Evolutionary conservation across 2,888 invertebrate genomes (phyloP), one percentile per base, ranked within the genome.

Genomic region (Rhaphigaster nebulosa): DNA sequence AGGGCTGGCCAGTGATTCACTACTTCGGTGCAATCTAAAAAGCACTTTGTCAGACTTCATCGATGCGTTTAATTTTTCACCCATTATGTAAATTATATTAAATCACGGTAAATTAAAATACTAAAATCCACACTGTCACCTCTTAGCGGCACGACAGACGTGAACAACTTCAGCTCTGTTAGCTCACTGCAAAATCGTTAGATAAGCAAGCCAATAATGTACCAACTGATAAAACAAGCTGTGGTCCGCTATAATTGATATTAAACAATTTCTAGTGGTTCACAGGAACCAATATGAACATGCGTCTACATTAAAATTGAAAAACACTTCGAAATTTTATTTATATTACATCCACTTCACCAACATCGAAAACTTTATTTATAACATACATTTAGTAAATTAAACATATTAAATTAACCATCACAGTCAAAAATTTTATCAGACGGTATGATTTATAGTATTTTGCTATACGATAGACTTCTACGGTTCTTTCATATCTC

Each of bases 141-240:
- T 38, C 70, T 20, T 38, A 76, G 4, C 70, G 70, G 23, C 41
- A 84, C 5, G 45, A 23, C 38, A 3, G 84, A 84, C n/a, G 15
- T n/a, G 84, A n/a, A 84, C 45, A 45, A 84, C n/a, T n/a, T 84
- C 45, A 45, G 18, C 45, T 26, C 84, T n/a, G 84, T 45, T 41
- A 50, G 84, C 41, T 26, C 84, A 84, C 84, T 84, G 84, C 45
- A 45, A 50, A 84, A 84, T 84, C 84, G 45, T 45, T 84, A 84
- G 84, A 84, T 84, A 84, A 84, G 84, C 34, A 45, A 84, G 45
- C 13, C n/a, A 50, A 84, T 84, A 45, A 76, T 38, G 70, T 20
- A 76, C 65, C 34, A 23, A 2, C 70, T 76, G 70, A 76, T 76
- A 76, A 76, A 76, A 76, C 70, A 20, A n/a, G 20, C 38, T 38